These are phyloP conservation scores for Phania funesta DNA, from an alignment of 2,888 invertebrate genomes.

Conservation along the genomic window DNA sequence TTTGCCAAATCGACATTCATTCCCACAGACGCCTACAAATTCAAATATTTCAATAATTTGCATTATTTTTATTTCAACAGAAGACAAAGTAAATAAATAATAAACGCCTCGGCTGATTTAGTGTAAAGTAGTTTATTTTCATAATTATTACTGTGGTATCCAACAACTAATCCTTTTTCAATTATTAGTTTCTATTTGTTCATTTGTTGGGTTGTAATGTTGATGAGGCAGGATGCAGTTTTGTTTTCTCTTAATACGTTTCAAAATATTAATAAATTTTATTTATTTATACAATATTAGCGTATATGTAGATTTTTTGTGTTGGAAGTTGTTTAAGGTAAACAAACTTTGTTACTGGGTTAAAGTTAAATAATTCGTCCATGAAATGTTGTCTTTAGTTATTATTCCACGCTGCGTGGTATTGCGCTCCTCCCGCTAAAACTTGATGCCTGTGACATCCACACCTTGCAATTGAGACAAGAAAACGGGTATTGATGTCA, in stretches of 20 bases:
- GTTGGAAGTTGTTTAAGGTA: too few species aligned
- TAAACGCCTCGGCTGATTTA: slow-evolving; percentile 21
- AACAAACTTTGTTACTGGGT: too few species aligned
- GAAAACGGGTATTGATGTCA: too few species aligned
- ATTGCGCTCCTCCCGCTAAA: too few species aligned
- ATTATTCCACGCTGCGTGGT: too few species aligned
- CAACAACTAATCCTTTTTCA: slow-evolving; percentile 48
- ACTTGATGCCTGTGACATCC: too few species aligned
- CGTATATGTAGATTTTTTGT: too few species aligned
- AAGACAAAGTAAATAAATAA: not conserved
- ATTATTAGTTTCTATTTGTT: slow-evolving; percentile 56
- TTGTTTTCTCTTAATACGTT: slow-evolving; percentile 32
- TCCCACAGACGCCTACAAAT: slow-evolving; percentile 9
- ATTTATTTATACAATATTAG: not conserved
- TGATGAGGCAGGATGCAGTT: slow-evolving; percentile 6
- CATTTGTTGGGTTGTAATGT: not conserved
- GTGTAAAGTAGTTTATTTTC: slow-evolving; percentile 39
- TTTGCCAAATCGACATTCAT: slow-evolving; percentile 5
- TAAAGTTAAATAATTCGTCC: too few species aligned
- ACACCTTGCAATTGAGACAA: too few species aligned
- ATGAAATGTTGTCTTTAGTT: too few species aligned
- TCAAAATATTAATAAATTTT: not conserved
- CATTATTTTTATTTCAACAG: slow-evolving; percentile 1
- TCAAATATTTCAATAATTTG: slow-evolving; percentile 27
- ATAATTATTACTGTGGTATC: slow-evolving; percentile 48